These are phyloP conservation scores for Mya arenaria DNA, from an alignment of 1,140 invertebrate species.

Conservation along the genomic window DNA sequence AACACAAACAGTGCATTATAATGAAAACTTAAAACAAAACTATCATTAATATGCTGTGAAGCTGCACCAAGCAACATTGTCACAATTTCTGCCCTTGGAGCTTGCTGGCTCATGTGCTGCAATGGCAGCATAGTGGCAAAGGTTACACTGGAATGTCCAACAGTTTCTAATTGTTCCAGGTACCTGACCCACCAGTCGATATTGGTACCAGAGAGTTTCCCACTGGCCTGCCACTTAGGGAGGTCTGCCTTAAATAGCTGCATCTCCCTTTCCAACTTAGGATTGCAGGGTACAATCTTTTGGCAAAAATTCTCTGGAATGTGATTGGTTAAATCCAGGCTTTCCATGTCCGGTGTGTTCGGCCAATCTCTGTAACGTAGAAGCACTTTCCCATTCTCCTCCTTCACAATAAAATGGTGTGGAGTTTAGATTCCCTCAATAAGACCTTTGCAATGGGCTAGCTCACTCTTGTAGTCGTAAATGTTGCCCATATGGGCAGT, in stretches of 20 bases:
- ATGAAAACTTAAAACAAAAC: no score
- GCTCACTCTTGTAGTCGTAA: background rate
- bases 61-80: no score
- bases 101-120: no score
- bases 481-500: background rate
- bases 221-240: background rate
- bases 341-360: background rate
- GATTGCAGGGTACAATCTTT: background rate
- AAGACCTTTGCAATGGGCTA: background rate
- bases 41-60: no score
- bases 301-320: background rate
- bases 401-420: background rate
- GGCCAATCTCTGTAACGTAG: background rate
- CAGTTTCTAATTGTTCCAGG: background rate
- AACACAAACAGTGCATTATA: no score
- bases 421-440: background rate
- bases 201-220: background rate
- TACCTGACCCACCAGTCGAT: background rate
- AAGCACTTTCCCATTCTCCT: background rate
- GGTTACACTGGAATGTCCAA: no score
- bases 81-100: no score
- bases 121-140: no score
- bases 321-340: background rate
- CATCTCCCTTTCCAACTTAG: background rate
- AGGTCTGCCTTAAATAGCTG: background rate